These are phyloP conservation scores for Pachydiplax longipennis DNA, from an alignment of 2,888 invertebrate genomes.

Conservation along the genomic window DNA sequence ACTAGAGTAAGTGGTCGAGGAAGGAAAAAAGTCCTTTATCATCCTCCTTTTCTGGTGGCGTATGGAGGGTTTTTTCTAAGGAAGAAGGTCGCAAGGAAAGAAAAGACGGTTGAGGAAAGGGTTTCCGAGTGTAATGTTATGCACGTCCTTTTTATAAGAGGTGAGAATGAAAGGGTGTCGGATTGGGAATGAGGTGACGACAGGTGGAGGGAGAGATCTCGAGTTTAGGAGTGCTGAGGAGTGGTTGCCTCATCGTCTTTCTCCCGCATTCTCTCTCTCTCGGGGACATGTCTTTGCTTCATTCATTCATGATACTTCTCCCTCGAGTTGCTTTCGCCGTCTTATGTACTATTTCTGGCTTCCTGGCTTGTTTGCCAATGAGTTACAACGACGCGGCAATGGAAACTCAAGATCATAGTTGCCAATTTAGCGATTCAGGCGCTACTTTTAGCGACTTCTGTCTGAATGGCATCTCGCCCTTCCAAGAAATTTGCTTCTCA, in stretches of 20 bases:
- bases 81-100: background rate
- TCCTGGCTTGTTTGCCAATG: background rate
- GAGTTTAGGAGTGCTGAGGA: background rate
- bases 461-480: no score
- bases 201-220: background rate
- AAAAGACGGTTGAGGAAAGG: background rate
- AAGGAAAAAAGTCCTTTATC: background rate
- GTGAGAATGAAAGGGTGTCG: background rate
- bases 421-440: no score
- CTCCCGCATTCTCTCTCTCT: background rate
- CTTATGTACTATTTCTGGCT: background rate
- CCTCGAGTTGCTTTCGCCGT: background rate
- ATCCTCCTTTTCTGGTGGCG: background rate
- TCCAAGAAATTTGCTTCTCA: no score
- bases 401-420: background rate
- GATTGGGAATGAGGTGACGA: background rate
- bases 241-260: background rate
- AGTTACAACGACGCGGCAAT: background rate
- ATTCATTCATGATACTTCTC: background rate
- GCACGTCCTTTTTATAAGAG: background rate
- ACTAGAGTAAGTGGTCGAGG: background rate
- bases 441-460: no score
- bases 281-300: background rate
- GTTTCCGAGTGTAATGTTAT: background rate
- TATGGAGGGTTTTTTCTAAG: background rate